Conservation (phyloP, 2,113 vertebrate species). For the Sinosuthora webbiana region DNA sequence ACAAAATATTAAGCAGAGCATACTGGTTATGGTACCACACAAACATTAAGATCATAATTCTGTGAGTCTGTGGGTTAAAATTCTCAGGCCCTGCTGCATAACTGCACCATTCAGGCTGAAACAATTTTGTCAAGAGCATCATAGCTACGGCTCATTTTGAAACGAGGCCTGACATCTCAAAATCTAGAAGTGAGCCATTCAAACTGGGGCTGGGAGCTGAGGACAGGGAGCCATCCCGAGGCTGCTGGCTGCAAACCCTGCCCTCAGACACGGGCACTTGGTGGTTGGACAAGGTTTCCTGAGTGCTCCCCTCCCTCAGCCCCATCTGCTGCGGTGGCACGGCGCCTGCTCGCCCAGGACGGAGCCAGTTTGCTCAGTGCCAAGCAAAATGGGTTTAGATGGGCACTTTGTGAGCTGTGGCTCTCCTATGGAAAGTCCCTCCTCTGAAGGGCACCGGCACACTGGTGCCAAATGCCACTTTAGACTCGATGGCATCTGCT, state of each 20-base stretch:
- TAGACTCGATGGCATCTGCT: background rate
- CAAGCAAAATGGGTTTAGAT: constrained; percentile 44
- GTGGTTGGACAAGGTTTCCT: background rate
- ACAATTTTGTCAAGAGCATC: background rate
- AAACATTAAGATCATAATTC: background rate
- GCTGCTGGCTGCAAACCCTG: constrained; percentile 7
- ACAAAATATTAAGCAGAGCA: background rate
- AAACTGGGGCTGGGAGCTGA: background rate
- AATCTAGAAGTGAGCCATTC: background rate
- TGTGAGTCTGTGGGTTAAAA: background rate
- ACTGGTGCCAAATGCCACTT: background rate
- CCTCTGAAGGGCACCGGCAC: background rate
- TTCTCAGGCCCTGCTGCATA: background rate
- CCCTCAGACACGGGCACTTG: background rate
- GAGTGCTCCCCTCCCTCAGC: background rate
- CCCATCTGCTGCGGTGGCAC: constrained; percentile 10
- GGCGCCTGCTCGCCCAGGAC: rapidly evolving
- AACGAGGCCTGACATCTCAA: background rate
- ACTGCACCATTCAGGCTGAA: background rate
- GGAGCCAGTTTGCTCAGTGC: background rate
- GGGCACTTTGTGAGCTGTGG: background rate
- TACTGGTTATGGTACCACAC: background rate
- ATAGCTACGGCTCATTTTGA: background rate
- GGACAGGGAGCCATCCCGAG: background rate
- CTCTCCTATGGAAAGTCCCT: background rate